Percentiles rank a stretch among this genome's conserved stretches.
phyloP scores from a whole-genome alignment of 37 sponge, comb jelly and placozoan species.

The Hormiphora californensis region DNA sequence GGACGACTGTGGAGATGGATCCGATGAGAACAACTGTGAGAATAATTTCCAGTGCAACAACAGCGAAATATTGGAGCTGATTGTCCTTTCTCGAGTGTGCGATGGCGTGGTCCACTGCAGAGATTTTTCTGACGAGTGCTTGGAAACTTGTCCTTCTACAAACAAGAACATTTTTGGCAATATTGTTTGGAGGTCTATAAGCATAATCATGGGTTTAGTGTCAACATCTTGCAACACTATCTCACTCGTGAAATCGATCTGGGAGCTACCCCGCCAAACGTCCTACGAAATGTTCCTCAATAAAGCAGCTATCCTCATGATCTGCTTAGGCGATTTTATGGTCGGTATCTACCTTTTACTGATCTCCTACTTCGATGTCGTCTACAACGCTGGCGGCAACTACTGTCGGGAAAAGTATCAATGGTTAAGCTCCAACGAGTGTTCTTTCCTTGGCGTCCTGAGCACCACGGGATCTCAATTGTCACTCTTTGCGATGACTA shows the following conservation, averaged over 20 bases:
- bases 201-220: neutral
- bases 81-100: neutral
- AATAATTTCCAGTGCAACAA: neutral
- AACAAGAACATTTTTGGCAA: neutral
- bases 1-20: slow-evolving; percentile 7
- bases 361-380: neutral
- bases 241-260: neutral
- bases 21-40: neutral
- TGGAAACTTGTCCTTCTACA: no score
- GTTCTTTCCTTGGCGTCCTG: neutral
- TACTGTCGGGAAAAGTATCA: neutral
- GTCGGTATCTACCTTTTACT: neutral
- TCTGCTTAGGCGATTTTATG: neutral
- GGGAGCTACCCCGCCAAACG: neutral
- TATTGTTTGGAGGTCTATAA: neutral
- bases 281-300: neutral
- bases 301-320: neutral
- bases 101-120: neutral
- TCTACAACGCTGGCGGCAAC: neutral
- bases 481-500: neutral
- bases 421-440: neutral
- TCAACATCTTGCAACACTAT: neutral
- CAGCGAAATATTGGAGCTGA: neutral
- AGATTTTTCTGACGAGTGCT: slow-evolving; percentile 20
- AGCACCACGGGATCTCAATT: neutral